Percentiles rank a stretch among this genome's conserved stretches.
Conservation (phyloP, 2,888 invertebrate genomes). For the Hypercompe scribonia region DNA sequence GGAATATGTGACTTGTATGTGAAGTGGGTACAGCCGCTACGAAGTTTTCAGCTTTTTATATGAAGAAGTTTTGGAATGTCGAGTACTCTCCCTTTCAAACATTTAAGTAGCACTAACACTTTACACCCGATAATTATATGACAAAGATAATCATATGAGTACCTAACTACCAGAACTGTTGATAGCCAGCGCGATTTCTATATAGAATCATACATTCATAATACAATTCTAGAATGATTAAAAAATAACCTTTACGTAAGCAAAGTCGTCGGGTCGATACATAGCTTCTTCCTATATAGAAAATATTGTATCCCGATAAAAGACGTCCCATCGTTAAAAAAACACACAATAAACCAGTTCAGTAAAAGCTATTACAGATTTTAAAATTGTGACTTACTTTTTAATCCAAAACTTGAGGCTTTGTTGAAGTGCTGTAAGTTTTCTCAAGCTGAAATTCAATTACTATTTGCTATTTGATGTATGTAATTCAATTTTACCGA, state of each 20-base stretch:
- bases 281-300: not conserved
- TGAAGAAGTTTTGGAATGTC: no score
- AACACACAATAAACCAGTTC: slow-evolving; percentile 10
- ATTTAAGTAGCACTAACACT: no score
- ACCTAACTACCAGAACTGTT: no score
- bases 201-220: not conserved
- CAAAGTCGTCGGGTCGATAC: no score
- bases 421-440: slow-evolving; percentile 32
- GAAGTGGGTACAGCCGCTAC: no score
- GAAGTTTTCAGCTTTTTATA: no score
- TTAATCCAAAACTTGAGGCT: slow-evolving; percentile 23
- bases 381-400: slow-evolving; percentile 16
- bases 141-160: no score
- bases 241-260: not conserved
- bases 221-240: not conserved
- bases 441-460: slow-evolving; percentile 49
- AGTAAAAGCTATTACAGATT: slow-evolving; percentile 12
- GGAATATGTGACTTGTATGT: no score
- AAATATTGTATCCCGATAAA: not conserved
- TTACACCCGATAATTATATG: no score
- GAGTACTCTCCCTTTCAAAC: no score
- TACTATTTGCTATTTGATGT: slow-evolving; percentile 51
- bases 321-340: not conserved
- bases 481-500: slow-evolving; percentile 57
- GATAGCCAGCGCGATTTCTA: no score